Evolutionary conservation across 23 tunicate genomes (phyloP).

Genomic region (Botrylloides violaceus): DNA sequence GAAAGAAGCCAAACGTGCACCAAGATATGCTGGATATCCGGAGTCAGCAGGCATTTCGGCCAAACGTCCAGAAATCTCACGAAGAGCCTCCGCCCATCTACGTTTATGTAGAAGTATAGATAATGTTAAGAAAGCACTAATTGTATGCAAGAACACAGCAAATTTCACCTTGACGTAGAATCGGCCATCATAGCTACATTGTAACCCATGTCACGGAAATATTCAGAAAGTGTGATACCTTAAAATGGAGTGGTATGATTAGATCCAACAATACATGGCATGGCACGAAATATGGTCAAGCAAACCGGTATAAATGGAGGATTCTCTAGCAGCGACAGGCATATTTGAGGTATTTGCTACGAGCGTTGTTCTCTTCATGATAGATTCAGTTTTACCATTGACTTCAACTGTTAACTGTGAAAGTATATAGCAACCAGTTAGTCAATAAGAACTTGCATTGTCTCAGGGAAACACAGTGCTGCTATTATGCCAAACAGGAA

Average conservation of each 20-base stretch:
- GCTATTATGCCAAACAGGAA: neutral
- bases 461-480: neutral
- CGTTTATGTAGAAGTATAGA: neutral
- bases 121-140: neutral
- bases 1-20: slow-evolving; percentile 95
- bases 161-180: slow-evolving; percentile 76
- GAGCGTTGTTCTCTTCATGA: slow-evolving; percentile 96
- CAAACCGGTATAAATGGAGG: slow-evolving; percentile 95
- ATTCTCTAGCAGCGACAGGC: slow-evolving; percentile 99
- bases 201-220: slow-evolving; percentile 99
- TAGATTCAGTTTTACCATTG: slow-evolving; percentile 77
- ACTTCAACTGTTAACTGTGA: slow-evolving; percentile 60
- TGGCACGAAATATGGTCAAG: neutral
- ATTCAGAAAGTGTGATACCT: slow-evolving; percentile 97
- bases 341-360: slow-evolving; percentile 99
- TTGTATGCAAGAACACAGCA: neutral
- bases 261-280: no score
- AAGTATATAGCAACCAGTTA: neutral
- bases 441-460: neutral
- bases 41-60: slow-evolving; percentile 99
- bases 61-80: slow-evolving; percentile 98
- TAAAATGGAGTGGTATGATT: no score
- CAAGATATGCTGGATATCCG: slow-evolving; percentile 98
- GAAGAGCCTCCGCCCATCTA: slow-evolving; percentile 98
- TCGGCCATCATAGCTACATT: slow-evolving; percentile 99